These are phyloP conservation scores for Helicoverpa zea DNA, from an alignment of 1,140 invertebrate species.

Conservation along the genomic window DNA sequence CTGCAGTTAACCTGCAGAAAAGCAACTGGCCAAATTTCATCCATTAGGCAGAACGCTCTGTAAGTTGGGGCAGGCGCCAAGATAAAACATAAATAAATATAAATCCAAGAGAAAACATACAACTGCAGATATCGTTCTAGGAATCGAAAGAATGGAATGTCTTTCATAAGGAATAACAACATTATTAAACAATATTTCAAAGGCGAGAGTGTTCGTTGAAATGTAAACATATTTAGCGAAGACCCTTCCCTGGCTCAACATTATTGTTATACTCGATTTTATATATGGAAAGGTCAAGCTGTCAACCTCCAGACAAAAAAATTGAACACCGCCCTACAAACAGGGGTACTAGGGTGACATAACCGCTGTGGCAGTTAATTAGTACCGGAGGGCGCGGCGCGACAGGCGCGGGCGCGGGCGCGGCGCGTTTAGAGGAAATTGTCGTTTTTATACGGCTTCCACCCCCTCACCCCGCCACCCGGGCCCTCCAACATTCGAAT, in stretches of 20 bases:
- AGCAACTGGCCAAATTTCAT: not conserved
- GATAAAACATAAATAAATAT: slow-evolving; percentile 10
- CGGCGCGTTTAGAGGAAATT: slow-evolving; percentile 85
- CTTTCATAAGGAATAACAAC: slow-evolving; percentile 20
- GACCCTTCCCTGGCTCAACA: slow-evolving; percentile 17
- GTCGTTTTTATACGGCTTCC: slow-evolving; percentile 86
- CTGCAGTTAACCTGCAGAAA: not conserved
- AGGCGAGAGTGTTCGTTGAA: not conserved
- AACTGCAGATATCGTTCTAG: not conserved
- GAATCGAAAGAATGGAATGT: slow-evolving; percentile 14
- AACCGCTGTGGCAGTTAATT: slow-evolving; percentile 85
- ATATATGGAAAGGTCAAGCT: slow-evolving; percentile 48
- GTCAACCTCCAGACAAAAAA: slow-evolving; percentile 59
- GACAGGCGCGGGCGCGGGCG: slow-evolving; percentile 82
- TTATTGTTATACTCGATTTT: slow-evolving; percentile 36
- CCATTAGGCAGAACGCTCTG: not conserved
- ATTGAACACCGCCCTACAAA: slow-evolving; percentile 71
- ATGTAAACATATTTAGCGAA: slow-evolving; percentile 29
- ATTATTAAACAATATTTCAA: slow-evolving; percentile 13
- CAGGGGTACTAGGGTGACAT: slow-evolving; percentile 84
- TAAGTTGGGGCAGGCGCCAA: not conserved
- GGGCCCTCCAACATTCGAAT: slow-evolving; percentile 73
- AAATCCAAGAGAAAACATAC: not conserved
- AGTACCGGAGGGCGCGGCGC: slow-evolving; percentile 81
- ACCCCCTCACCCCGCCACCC: slow-evolving; percentile 58